These are phyloP conservation scores for Cerastis leucographa DNA, from an alignment of 2,888 invertebrate species.

Conservation along the genomic window DNA sequence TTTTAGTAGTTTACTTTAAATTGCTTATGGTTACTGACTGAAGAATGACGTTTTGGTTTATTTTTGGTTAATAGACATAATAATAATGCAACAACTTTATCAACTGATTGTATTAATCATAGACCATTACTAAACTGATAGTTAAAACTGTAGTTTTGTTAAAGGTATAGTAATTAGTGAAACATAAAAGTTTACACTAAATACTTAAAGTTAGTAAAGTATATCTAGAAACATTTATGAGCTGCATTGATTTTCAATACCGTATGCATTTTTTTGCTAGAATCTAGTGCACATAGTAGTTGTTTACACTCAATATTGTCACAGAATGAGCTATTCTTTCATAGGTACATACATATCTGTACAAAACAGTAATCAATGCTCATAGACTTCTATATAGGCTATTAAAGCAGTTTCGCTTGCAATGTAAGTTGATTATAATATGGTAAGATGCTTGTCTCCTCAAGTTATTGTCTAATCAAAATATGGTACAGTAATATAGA, in stretches of 20 bases:
- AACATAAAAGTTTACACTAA: constrained; percentile 7
- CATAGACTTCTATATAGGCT: constrained; percentile 9
- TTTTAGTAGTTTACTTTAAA: constrained; percentile 6
- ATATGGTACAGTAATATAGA: background rate
- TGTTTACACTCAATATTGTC: constrained; percentile 37
- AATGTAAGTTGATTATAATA: constrained; percentile 34
- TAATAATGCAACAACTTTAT: constrained; percentile 6
- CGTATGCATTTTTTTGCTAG: constrained; percentile 44
- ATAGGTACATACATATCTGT: constrained; percentile 10
- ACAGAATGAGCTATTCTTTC: constrained; percentile 24
- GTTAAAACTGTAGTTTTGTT: constrained; percentile 49
- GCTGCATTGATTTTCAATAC: constrained; percentile 25
- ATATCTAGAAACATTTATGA: constrained; percentile 2
- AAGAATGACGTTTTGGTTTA: constrained; percentile 11
- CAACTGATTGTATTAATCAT: background rate
- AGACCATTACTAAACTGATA: constrained; percentile 19
- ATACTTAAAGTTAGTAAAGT: constrained; percentile 9
- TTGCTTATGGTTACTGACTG: constrained; percentile 13
- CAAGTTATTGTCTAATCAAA: constrained; percentile 3
- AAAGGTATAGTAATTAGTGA: constrained; percentile 31
- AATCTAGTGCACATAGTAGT: constrained; percentile 27
- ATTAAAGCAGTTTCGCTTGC: constrained; percentile 10
- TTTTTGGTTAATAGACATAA: constrained; percentile 11
- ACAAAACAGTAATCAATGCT: constrained; percentile 22
- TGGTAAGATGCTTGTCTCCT: constrained; percentile 2